Evolutionary conservation across 2,113 vertebrate genomes (phyloP), one percentile per base, ranked within the genome.

Genomic region (Puma concolor): DNA sequence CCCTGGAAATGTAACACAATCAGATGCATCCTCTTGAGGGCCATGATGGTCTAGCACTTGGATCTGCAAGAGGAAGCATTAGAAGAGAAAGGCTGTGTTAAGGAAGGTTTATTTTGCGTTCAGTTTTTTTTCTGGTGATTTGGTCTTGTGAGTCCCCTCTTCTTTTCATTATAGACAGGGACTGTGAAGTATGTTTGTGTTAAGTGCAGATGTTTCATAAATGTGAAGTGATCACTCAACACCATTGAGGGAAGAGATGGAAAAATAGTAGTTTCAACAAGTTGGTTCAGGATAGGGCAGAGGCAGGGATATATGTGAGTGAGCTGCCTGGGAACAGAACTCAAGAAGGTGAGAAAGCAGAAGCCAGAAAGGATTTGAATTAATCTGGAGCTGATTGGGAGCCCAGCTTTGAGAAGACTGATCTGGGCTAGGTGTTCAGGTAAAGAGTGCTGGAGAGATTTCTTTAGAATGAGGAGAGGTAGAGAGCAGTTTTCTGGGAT

Each of bases 281-380:
- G 19, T 91, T 95, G 88, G 48, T 72, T 91, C 41, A 96, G 82
- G 48, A 48, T 89, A 88, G 52, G 77, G 38, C n/a, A 95, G 93
- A 94, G 66, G 31, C 33, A 38, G 48, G 41, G 44, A 91, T 85
- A 12, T 60, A 33, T 93, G 29, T 97, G 88, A 94, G 48, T 88
- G 48, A 88, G 60, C 76, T 91, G 57, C 38, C 19, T 17, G 63
- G 79, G 84, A 38, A 97, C 52, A 69, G n/a, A 94, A 60, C 15
- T 27, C 21, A 94, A 94, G 50, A 96, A 31, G 16, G 21, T 80
- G n/a, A 95, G 72, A 89, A 74, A 88, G 33, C 17, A 84, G 77
- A 98, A 90, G 69, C 52, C 76, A 96, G 87, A 84, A 82, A 92
- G 79, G 71, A 94, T 92, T 81, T 97, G 82, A 93, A 79, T 90